Percentiles rank a stretch among this genome's conserved stretches.
Conservation (phyloP, 2,888 invertebrate species). For the Pollenia angustigena region DNA sequence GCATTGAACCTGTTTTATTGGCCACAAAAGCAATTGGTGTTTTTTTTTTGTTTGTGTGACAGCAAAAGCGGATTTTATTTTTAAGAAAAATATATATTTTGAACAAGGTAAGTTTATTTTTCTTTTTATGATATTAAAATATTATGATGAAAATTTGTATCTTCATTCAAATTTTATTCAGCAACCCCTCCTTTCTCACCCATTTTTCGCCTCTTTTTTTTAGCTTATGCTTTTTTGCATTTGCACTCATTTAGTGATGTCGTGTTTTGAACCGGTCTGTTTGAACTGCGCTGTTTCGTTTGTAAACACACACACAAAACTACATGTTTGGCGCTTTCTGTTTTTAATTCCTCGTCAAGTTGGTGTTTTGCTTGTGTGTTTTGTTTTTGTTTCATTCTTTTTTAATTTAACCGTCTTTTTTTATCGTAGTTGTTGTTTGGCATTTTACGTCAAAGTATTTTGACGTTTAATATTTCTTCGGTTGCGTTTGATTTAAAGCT, state of each 20-base stretch:
- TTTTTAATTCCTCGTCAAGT: slow-evolving; percentile 22
- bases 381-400: slow-evolving; percentile 35
- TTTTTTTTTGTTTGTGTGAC: neutral
- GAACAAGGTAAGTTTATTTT: slow-evolving; percentile 53
- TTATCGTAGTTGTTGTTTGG: slow-evolving; percentile 20
- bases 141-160: neutral
- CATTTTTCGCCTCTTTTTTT: neutral
- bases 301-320: slow-evolving; percentile 19
- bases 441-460: slow-evolving; percentile 58
- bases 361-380: slow-evolving; percentile 25
- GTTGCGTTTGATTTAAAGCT: neutral
- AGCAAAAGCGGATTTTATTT: slow-evolving; percentile 23
- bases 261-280: slow-evolving; percentile 65
- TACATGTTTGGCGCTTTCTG: slow-evolving; percentile 48
- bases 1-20: slow-evolving; percentile 63
- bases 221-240: slow-evolving; percentile 17
- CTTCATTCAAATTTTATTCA: slow-evolving; percentile 11
- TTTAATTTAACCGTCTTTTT: slow-evolving; percentile 47
- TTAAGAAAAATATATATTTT: slow-evolving; percentile 13
- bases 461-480: slow-evolving; percentile 51
- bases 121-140: neutral
- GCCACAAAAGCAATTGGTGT: slow-evolving; percentile 24
- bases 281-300: slow-evolving; percentile 60
- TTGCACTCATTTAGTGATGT: slow-evolving; percentile 38
- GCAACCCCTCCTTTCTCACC: slow-evolving; percentile 39